These are phyloP conservation scores for Conopomorpha cramerella DNA, from an alignment of 1,140 invertebrate species.

Conservation along the genomic window DNA sequence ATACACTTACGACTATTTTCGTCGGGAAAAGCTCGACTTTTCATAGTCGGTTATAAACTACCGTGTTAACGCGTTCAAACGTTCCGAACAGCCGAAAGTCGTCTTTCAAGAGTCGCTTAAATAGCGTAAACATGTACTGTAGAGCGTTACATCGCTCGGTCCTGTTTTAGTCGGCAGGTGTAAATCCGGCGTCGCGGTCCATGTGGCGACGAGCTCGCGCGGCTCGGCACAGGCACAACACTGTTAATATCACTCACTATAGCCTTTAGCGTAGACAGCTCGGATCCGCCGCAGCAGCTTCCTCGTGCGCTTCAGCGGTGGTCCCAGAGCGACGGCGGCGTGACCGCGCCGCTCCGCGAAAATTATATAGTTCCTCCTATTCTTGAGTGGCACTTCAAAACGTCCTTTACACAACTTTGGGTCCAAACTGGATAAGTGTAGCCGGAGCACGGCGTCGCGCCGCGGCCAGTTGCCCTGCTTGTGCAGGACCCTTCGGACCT, in stretches of 20 bases:
- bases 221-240: slow-evolving; percentile 1
- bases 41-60: too few relatives aligned
- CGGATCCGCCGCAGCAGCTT: slow-evolving; percentile 42
- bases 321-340: slow-evolving; percentile 42
- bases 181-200: slow-evolving; percentile 14
- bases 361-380: slow-evolving; percentile 48
- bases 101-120: too few relatives aligned
- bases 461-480: slow-evolving; percentile 42
- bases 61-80: too few relatives aligned
- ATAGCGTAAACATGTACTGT: too few relatives aligned
- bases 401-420: slow-evolving; percentile 36
- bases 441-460: slow-evolving; percentile 33
- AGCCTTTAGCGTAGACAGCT: slow-evolving; percentile 46
- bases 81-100: too few relatives aligned
- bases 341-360: slow-evolving; percentile 46
- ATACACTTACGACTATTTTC: too few relatives aligned
- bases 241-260: slow-evolving; percentile 55
- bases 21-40: too few relatives aligned
- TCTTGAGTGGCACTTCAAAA: slow-evolving; percentile 46
- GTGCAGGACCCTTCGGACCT: slow-evolving; percentile 33
- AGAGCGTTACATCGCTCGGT: too few relatives aligned
- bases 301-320: slow-evolving; percentile 35
- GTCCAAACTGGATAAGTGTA: slow-evolving; percentile 27
- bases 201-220: slow-evolving; percentile 14
- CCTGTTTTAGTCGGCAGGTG: too few relatives aligned